These are phyloP conservation scores for Acanthosepion esculentum DNA, from an alignment of 2,888 invertebrate genomes.

Conservation along the genomic window DNA sequence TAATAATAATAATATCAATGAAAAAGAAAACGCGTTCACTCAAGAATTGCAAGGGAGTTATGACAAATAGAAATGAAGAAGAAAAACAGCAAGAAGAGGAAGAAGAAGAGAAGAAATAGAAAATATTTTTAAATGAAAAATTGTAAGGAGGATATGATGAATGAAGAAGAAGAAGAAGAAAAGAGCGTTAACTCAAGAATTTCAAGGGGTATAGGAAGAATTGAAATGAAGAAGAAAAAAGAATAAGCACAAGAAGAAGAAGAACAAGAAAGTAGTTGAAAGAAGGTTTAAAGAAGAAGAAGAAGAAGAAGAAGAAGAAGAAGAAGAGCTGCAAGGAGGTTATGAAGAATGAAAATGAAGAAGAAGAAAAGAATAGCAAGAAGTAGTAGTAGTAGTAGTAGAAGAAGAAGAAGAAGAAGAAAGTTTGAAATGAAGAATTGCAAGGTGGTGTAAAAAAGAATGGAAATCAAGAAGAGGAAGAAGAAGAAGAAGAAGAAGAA, in stretches of 20 bases:
- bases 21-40: too few species aligned
- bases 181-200: too few species aligned
- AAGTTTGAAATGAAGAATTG: not conserved
- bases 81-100: not conserved
- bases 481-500: too few species aligned
- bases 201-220: not conserved
- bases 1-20: not conserved
- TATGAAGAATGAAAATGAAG: not conserved
- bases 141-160: not conserved
- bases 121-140: not conserved
- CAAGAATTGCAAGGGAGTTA: not conserved
- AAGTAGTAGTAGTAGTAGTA: too few species aligned
- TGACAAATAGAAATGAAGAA: too few species aligned
- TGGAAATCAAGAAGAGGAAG: not conserved
- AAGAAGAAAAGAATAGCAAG: not conserved
- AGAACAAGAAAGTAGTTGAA: too few species aligned
- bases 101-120: not conserved
- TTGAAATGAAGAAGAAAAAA: not conserved
- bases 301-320: not conserved
- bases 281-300: not conserved
- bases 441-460: not conserved
- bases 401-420: not conserved
- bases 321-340: not conserved
- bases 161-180: not conserved
- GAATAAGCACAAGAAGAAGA: not conserved